phyloP scores from a whole-genome alignment of 1,140 invertebrate genomes.

The Portunus trituberculatus region DNA sequence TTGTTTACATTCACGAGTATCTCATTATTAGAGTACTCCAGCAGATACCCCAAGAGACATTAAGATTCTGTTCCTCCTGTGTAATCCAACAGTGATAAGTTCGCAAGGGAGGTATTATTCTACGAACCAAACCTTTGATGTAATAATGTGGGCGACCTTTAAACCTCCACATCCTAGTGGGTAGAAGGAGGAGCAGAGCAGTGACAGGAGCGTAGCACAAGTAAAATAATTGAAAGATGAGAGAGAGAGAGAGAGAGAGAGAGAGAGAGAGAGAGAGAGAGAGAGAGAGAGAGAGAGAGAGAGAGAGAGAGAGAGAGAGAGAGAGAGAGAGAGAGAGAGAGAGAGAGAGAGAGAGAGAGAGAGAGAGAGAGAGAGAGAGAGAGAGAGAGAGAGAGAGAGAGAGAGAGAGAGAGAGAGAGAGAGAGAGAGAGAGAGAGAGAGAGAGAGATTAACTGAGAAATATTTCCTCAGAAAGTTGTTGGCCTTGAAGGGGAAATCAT shows the following conservation, averaged over 20 bases:
- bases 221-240: neutral
- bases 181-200: too few species aligned
- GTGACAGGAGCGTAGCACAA: too few species aligned
- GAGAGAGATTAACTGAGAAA: too few species aligned
- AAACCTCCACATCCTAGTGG: too few species aligned
- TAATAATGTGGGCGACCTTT: too few species aligned
- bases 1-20: too few species aligned
- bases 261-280: slow-evolving; percentile 3
- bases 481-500: neutral
- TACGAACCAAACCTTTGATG: too few species aligned
- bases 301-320: neutral
- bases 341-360: neutral
- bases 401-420: neutral
- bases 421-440: neutral
- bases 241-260: neutral
- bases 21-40: too few species aligned
- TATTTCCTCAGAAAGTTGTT: neutral
- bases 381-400: neutral
- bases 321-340: slow-evolving; percentile 12
- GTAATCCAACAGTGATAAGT: too few species aligned
- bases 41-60: too few species aligned
- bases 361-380: neutral
- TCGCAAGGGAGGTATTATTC: too few species aligned
- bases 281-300: neutral
- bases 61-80: too few species aligned